Base-by-base conservation (phyloP, 2,113 vertebrate genomes). In the Oxyruncus cristatus region DNA sequence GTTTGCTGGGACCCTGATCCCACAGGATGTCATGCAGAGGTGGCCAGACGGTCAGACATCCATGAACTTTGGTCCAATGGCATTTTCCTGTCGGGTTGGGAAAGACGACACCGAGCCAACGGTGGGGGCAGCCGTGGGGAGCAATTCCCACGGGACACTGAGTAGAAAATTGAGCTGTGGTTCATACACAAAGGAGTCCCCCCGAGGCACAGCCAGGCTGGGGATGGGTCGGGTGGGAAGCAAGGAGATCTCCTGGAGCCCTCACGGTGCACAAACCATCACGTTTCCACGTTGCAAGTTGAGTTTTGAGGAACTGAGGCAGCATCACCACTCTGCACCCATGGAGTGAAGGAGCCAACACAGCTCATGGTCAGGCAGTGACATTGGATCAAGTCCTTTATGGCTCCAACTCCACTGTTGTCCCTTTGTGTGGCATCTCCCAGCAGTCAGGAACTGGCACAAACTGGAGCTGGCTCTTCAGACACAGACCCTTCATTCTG, bases 371-470 rank as follows among this genome's bases (percentile, higher is more conserved):
- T 16, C 50, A 16, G 70, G 76, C 71, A 17, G 44, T 16, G 82
- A 32, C 14, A 2, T 9, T 1, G 4, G 47, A 37, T 50, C 3
- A 14, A 22, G 82, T 37, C 35, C 58, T 11, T 63, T 4, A 4
- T 0, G 1, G 39, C 78, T 35, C 47, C 0, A 2, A 8, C 10
- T 12, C 21, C 1, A 0, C 21, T 0, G 0, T 59, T 32, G 71
- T 15, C 15, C 1, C 65, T 63, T 17, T 12, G 56, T 6, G 62
- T 15, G 37, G 37, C 47, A 1, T 8, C 65, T 47, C 82, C 49
- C 59, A 2, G 6, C 0, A 1, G 5, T 16, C 63, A 42, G 75
- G 26, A 30, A 24, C 24, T 2, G 50, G 75, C 78, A 92, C 37
- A 21, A 46, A 13, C 9, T 33, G 37, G 49, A 73, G 71, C 3